phyloP scores from a whole-genome alignment of 2,888 invertebrate genomes.

The Yponomeuta malinellus region DNA sequence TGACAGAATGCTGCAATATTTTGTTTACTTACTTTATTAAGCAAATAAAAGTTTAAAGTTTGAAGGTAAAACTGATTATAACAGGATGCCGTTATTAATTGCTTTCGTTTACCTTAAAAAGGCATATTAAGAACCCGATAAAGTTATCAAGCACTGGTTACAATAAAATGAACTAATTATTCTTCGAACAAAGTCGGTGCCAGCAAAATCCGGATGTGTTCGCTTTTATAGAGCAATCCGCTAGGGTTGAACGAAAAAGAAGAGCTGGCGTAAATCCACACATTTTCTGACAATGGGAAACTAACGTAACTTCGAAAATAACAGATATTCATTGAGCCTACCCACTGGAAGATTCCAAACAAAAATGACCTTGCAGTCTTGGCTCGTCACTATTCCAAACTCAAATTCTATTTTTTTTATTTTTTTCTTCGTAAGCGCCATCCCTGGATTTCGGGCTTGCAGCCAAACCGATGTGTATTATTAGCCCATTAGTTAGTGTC shows the following conservation, averaged over 20 bases:
- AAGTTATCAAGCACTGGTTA: neutral
- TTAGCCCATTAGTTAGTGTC: slow-evolving; percentile 61
- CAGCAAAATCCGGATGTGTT: neutral
- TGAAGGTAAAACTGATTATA: neutral
- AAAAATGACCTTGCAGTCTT: slow-evolving; percentile 20
- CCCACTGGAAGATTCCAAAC: slow-evolving; percentile 16
- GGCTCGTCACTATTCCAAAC: slow-evolving; percentile 13
- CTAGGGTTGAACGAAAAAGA: neutral
- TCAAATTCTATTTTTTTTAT: slow-evolving; percentile 23
- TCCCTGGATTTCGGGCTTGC: slow-evolving; percentile 46
- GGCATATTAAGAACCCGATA: neutral
- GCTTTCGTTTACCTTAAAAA: neutral
- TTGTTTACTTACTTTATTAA: neutral
- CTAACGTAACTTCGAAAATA: neutral
- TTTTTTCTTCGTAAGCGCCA: slow-evolving; percentile 35
- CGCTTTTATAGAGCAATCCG: neutral
- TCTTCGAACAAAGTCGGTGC: neutral
- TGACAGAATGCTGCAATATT: neutral
- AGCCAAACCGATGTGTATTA: slow-evolving; percentile 64
- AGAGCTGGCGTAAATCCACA: neutral
- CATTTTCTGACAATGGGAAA: neutral
- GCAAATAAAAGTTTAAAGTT: neutral
- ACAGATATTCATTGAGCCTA: neutral
- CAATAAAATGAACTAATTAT: neutral
- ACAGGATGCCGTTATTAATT: neutral